Evolutionary conservation across 2,797 vertebrate species (phyloP).

Genomic region (Orientallactaga sibirica): DNA sequence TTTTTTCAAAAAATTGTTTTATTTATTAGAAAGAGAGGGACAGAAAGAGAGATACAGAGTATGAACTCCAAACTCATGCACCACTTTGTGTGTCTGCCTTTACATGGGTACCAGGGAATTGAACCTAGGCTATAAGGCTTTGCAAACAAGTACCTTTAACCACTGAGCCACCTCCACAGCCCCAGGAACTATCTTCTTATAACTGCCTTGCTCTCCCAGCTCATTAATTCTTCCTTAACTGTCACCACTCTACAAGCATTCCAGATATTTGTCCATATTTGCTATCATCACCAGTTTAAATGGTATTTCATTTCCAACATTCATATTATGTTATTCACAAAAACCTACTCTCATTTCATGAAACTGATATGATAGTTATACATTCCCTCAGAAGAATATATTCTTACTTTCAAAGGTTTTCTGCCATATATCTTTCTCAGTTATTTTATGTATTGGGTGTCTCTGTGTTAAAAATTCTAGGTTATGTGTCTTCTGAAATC

Average conservation of each 20-base stretch:
- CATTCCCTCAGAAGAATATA: neutral
- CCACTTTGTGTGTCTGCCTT: too few species aligned
- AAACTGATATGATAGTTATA: neutral
- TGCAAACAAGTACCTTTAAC: too few species aligned
- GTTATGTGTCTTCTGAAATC: neutral
- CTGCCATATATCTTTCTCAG: neutral
- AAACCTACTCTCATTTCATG: neutral
- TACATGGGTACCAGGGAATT: too few species aligned
- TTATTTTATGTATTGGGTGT: neutral
- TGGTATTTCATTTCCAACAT: constrained; percentile 12
- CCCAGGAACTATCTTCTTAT: neutral
- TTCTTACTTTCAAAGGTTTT: neutral
- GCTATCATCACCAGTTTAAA: constrained; percentile 33
- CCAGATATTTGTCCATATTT: neutral
- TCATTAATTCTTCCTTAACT: constrained; percentile 7
- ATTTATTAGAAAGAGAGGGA: too few species aligned
- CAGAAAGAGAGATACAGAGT: too few species aligned
- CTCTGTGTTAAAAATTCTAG: neutral
- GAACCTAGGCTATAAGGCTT: too few species aligned
- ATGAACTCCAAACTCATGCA: too few species aligned
- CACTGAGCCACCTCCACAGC: too few species aligned
- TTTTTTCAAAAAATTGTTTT: neutral
- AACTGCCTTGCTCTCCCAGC: neutral
- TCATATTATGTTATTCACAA: constrained; percentile 38
- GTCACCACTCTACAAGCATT: neutral